Base-by-base conservation (phyloP, 2,888 invertebrate species). In the Drosophila lutescens region DNA sequence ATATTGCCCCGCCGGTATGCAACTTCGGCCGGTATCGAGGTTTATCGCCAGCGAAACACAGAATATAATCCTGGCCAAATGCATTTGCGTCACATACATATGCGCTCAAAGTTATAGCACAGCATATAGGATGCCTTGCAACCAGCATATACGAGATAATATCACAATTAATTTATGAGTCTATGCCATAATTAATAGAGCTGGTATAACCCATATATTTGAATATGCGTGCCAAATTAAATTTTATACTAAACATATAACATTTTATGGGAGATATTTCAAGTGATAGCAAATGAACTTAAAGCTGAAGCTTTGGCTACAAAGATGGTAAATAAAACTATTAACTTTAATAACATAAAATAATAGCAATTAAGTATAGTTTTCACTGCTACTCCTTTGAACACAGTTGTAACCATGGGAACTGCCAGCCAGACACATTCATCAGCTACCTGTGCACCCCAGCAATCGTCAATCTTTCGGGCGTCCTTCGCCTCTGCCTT, bases 391-490 rank as follows among this genome's bases (percentile, higher is more conserved):
- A 41, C 2, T 20, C 2, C 2, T 15, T 4, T 15, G 58, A 8
- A 12, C 58, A 40, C n/a, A 0, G n/a, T 20, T 41, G 32, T 41
- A 1, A 0, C 60, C 32, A 36, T 10, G 23, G 47, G 17, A 32
- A 47, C 15, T 61, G 15, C 51, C 65, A 62, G 20, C 34, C 50
- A 50, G 60, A 47, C 62, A 49, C 60, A 62, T 62, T 41, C 62
- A 49, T 60, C 62, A 49, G 60, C 60, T 47, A 50, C 61, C 63
- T 51, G 50, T 44, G 53, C 53, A 23, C 53, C 53, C 40, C n/a
- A 30, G 65, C 63, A 47, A 65, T 65, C 54, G 65, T 65, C 65
- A 63, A 65, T 65, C 65, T 51, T 63, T 62, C 26, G 34, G 60
- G 23, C 60, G 62, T 38, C 62, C 62, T 62, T 60, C 60, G 38